Evolutionary conservation across 2,797 vertebrate genomes (phyloP), one percentile per base, ranked within the genome.

Genomic region (Dromococcyx pavoninus): DNA sequence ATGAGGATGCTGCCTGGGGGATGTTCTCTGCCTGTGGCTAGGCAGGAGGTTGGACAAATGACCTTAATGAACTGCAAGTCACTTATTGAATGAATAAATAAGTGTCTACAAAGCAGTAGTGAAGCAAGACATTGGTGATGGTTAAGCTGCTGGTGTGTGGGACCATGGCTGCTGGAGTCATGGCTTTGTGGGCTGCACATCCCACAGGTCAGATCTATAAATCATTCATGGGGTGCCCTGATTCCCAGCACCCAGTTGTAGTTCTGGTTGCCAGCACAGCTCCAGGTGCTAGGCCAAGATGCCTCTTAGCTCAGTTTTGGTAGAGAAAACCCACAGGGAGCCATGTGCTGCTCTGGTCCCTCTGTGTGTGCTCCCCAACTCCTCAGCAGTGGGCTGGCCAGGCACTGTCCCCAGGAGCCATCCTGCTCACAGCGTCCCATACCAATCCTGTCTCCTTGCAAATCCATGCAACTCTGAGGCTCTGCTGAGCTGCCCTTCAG

Each of bases 171-270:
- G 10, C 11, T 24, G 9, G 30, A 28, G 25, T 13, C 13, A 17
- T 25, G 75, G 43, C 19, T 53, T n/a, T 54, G 22, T 24, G 50
- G 25, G 28, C 22, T 70, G 50, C 17, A 8, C 11, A 4, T 54
- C 39, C 77, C 33, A 25, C 48, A 11, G 61, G 53, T 19, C 64
- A 17, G 57, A 25, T 27, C n/a, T 10, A 19, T 10, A 53, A 71
- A 22, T 21, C 2, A 0, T 33, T 35, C 4, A 28, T 5, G 33
- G 30, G 24, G 13, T 65, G 37, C 11, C 16, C 51, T 3, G 24
- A 46, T 39, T 53, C 24, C 37, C 66, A 27, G 33, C 0, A 1
- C 15, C 37, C 15, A 7, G 37, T 25, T 0, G 0, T 30, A 22
- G n/a, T 39, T 46, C 44, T 53, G 32, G 43, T 44, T 58, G 65